phyloP scores from a whole-genome alignment of 1,140 invertebrate species.

The Macrocentrus cingulum region DNA sequence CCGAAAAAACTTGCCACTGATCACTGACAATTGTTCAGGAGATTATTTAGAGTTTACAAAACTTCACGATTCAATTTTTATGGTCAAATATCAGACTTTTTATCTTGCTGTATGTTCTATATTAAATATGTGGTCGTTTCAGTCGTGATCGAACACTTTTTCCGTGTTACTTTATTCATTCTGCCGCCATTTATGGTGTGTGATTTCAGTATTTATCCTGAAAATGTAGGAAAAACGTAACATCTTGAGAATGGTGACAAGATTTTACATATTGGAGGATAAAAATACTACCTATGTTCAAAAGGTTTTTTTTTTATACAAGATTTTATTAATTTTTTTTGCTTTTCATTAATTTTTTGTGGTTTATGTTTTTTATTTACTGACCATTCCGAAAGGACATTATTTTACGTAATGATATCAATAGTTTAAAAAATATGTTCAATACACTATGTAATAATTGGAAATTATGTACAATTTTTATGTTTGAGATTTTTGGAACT shows the following conservation, averaged over 20 bases:
- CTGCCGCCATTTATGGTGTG: background rate
- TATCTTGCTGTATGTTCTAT: no score
- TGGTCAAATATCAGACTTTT: background rate
- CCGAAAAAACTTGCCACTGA: slow-evolving; percentile 52
- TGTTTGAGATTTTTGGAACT: no score
- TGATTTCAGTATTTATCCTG: background rate
- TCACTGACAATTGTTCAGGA: slow-evolving; percentile 43
- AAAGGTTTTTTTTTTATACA: background rate
- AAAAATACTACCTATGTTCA: no score
- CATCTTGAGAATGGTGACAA: background rate
- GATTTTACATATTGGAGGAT: no score
- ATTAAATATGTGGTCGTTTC: background rate
- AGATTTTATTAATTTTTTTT: background rate
- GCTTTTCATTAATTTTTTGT: background rate
- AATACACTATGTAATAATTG: slow-evolving; percentile 24
- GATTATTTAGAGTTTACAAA: slow-evolving; percentile 25
- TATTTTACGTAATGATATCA: slow-evolving; percentile 26
- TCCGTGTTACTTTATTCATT: background rate
- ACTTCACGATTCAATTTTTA: slow-evolving; percentile 5
- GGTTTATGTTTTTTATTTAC: slow-evolving; percentile 11
- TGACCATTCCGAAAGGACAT: slow-evolving; percentile 45
- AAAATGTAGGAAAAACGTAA: slow-evolving; percentile 14
- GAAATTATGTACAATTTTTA: slow-evolving; percentile 27
- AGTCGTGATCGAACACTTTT: background rate
- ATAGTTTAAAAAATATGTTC: background rate